These are phyloP conservation scores for Lissonota sp. DNA, from an alignment of 2,888 invertebrate species.

Conservation along the genomic window DNA sequence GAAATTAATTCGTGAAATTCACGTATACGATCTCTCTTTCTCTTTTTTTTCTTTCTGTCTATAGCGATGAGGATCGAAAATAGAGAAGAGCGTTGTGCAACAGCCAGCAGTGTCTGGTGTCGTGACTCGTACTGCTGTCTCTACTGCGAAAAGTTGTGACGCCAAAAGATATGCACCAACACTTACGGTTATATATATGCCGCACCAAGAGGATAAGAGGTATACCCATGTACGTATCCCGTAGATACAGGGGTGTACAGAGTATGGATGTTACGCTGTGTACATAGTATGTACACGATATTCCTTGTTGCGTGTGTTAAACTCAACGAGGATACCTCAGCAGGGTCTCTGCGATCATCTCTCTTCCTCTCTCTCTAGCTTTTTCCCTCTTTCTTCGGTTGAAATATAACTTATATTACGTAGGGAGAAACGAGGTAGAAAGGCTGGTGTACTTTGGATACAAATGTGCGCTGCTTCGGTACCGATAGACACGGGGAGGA, in stretches of 20 bases:
- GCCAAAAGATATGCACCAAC: conserved; percentile 49
- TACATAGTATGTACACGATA: conserved; percentile 25
- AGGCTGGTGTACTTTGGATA: conserved; percentile 39
- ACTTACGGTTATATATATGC: conserved; percentile 34
- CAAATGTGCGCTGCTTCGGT: conserved; percentile 38
- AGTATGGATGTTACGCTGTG: neutral
- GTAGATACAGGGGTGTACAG: conserved; percentile 18
- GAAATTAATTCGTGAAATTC: conserved; percentile 11
- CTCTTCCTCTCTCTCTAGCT: conserved; percentile 13
- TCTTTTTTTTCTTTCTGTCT: neutral
- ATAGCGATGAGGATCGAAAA: neutral
- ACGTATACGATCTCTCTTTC: neutral
- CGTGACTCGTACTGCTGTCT: conserved; percentile 63
- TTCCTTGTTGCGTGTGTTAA: conserved; percentile 53
- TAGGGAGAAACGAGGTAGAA: conserved; percentile 8
- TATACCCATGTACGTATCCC: conserved; percentile 22
- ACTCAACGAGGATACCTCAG: conserved; percentile 44
- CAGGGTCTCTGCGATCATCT: neutral
- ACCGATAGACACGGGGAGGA: conserved; percentile 48
- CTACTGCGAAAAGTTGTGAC: conserved; percentile 38
- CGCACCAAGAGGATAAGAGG: conserved; percentile 27
- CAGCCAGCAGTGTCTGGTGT: conserved; percentile 61
- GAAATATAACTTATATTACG: conserved; percentile 52
- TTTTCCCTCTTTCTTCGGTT: conserved; percentile 19
- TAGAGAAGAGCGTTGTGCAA: conserved; percentile 32